A percentile compares a stretch with the other conserved stretches of the same genome.
These are phyloP conservation scores for Pseudolycoriella hygida DNA, from an alignment of 2,888 invertebrate species.

Conservation along the genomic window DNA sequence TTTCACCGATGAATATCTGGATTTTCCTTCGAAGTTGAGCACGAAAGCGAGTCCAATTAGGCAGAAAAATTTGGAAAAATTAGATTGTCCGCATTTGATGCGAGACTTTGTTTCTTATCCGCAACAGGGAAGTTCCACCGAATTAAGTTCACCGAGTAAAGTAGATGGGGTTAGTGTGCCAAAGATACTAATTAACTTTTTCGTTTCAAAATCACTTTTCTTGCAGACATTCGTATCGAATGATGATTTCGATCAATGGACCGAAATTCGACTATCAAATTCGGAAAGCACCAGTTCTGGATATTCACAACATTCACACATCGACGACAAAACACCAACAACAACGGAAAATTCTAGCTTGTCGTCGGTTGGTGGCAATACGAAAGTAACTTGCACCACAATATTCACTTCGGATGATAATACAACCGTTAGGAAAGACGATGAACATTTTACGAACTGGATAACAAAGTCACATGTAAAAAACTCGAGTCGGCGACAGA, in stretches of 20 bases:
- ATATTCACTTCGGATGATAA: not conserved
- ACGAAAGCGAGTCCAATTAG: constrained; percentile 22
- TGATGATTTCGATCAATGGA: constrained; percentile 29
- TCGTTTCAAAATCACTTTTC: too few relatives aligned
- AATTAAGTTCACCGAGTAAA: not conserved
- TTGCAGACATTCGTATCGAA: constrained; percentile 8
- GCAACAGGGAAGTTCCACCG: not conserved
- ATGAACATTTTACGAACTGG: constrained; percentile 12
- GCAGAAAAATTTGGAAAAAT: constrained; percentile 20
- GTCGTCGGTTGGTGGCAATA: not conserved
- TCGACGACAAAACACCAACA: constrained; percentile 20
- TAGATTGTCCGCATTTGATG: constrained; percentile 26
- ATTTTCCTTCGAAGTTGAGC: constrained; percentile 24
- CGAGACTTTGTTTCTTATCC: constrained; percentile 16
- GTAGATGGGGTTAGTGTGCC: too few relatives aligned
- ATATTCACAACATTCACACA: constrained; percentile 17
- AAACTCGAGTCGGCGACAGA: constrained; percentile 43
- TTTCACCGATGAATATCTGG: constrained; percentile 24
- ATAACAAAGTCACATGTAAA: constrained; percentile 24
- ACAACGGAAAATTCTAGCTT: constrained; percentile 19
- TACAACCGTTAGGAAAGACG: constrained; percentile 15
- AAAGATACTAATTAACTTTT: too few relatives aligned
- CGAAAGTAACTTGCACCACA: not conserved
- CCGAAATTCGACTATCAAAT: constrained; percentile 27
- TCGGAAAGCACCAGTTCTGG: constrained; percentile 28